phyloP scores from a whole-genome alignment of 2,888 invertebrate genomes.

The Erebia epiphron region DNA sequence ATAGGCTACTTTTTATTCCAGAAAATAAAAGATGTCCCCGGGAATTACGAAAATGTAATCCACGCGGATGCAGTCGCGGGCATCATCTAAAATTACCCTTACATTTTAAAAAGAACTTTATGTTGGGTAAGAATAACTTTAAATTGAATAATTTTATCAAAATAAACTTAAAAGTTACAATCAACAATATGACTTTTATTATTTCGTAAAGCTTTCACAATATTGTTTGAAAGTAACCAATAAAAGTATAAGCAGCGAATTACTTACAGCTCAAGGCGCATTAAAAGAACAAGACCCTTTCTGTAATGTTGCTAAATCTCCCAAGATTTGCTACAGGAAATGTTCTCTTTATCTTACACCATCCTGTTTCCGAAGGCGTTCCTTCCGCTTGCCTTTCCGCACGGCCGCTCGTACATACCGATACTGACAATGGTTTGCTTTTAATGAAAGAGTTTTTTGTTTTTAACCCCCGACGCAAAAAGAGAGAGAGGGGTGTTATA shows the following conservation, averaged over 20 bases:
- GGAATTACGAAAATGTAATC: no score
- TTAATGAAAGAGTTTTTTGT: slow-evolving; percentile 45
- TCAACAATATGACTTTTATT: neutral
- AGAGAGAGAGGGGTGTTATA: no score
- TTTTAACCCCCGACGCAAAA: no score
- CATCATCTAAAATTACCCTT: neutral
- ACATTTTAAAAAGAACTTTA: no score
- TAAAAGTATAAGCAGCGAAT: slow-evolving; percentile 50
- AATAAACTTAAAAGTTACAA: neutral
- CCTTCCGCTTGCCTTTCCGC: slow-evolving; percentile 72
- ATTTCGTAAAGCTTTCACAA: neutral
- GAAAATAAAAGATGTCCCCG: no score
- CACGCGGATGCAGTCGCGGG: no score
- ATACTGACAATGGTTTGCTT: slow-evolving; percentile 72
- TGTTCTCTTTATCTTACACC: slow-evolving; percentile 82
- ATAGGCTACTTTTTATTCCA: no score
- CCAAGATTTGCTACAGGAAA: slow-evolving; percentile 78
- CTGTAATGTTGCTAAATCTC: slow-evolving; percentile 70
- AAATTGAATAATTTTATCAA: no score
- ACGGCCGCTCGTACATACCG: slow-evolving; percentile 64
- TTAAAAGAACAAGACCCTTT: slow-evolving; percentile 61
- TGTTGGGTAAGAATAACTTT: no score
- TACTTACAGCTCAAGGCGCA: slow-evolving; percentile 52
- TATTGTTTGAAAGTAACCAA: slow-evolving; percentile 25
- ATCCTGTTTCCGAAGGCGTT: slow-evolving; percentile 76